Percentiles rank a stretch among this genome's conserved stretches.
Evolutionary conservation across 2,113 vertebrate species (phyloP).

Genomic region (Pseudorectes ferrugineus): DNA sequence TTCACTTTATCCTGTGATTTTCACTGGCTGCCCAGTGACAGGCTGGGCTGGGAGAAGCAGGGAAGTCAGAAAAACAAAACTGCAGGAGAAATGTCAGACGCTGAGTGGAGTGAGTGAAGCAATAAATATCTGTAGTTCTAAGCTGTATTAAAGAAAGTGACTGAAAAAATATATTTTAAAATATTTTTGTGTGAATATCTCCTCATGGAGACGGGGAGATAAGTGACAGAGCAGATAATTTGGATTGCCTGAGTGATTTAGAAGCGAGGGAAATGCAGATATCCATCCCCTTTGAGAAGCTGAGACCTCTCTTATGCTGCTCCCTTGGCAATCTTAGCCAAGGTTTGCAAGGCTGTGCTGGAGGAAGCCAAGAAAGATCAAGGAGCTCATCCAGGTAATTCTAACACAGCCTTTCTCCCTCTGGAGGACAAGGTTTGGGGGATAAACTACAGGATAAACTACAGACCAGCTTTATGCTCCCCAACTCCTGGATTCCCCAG

Average conservation of each 20-base stretch:
- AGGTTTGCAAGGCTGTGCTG: neutral
- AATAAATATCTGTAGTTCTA: neutral
- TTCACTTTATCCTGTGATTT: neutral
- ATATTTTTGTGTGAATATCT: neutral
- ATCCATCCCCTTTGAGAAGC: neutral
- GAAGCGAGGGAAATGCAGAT: neutral
- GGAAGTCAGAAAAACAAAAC: neutral
- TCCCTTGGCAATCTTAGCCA: neutral
- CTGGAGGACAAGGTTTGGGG: neutral
- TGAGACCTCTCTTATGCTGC: neutral
- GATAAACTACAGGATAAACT: neutral
- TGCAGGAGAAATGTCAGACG: neutral
- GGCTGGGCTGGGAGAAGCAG: neutral
- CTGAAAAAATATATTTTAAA: neutral
- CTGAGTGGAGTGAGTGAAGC: neutral
- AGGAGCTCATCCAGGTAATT: neutral
- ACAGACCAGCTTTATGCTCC: neutral
- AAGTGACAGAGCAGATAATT: neutral
- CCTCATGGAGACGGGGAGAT: neutral
- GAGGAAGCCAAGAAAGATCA: neutral
- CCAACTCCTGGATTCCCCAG: neutral
- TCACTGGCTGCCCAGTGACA: neutral
- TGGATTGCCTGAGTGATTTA: neutral
- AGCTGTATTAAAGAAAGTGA: neutral
- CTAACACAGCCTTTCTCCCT: neutral